Evolutionary conservation across 2,113 vertebrate genomes (phyloP).

Genomic region (Ceyx cyanopectus): DNA sequence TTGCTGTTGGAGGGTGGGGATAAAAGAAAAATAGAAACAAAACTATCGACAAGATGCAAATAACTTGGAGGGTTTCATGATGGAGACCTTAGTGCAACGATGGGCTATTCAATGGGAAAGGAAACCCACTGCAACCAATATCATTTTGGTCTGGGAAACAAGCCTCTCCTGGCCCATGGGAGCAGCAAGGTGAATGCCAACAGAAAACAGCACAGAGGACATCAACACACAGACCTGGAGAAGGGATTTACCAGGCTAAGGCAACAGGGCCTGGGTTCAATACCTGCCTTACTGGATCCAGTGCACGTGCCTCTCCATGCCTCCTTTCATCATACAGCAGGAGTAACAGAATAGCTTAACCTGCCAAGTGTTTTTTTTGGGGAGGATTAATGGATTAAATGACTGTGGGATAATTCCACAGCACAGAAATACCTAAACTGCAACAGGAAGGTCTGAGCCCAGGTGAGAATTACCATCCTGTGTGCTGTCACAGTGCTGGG

Average conservation of each 20-base stretch:
- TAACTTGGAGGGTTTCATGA: background rate
- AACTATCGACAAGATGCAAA: background rate
- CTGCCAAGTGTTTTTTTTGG: accelerated
- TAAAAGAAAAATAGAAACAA: background rate
- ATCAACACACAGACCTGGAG: background rate
- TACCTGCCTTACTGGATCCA: background rate
- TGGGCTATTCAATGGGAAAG: background rate
- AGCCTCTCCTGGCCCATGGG: background rate
- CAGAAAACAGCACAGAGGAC: background rate
- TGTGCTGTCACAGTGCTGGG: background rate
- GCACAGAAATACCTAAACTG: background rate
- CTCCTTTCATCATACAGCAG: background rate
- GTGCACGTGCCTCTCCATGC: accelerated
- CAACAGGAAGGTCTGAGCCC: background rate
- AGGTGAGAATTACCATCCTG: background rate
- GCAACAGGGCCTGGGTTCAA: background rate
- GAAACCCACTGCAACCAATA: background rate
- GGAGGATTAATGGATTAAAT: background rate
- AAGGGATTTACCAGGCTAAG: background rate
- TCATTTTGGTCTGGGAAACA: background rate
- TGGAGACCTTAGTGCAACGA: background rate
- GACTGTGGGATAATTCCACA: background rate
- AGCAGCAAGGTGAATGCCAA: background rate
- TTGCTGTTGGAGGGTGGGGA: background rate
- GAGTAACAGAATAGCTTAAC: background rate